Conservation (phyloP, 92 coral and sea anemone genomes). For the Actinernus sp. region DNA sequence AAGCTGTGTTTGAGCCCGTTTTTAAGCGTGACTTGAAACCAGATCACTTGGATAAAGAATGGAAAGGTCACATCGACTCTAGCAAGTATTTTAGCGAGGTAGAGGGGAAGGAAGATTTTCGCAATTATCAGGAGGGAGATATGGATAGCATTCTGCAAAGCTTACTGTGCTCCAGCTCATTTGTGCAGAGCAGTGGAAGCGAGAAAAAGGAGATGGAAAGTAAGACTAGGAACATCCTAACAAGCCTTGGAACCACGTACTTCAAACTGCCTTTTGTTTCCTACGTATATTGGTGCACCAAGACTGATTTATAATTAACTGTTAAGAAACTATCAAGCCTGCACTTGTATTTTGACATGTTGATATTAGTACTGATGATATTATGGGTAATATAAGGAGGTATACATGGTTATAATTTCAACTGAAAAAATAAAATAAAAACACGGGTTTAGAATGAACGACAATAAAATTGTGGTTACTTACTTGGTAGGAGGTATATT, state of each 20-base stretch:
- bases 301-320: no score
- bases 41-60: conserved; percentile 20
- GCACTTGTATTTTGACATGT: no score
- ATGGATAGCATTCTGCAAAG: conserved; percentile 41
- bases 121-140: conserved; percentile 32
- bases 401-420: no score
- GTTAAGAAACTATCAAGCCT: no score
- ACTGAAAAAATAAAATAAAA: no score
- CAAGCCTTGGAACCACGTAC: conserved; percentile 38
- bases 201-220: conserved; percentile 4
- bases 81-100: conserved; percentile 42
- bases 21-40: conserved; percentile 35
- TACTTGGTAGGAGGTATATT: no score
- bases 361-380: no score
- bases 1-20: conserved; percentile 53
- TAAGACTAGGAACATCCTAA: conserved; percentile 53
- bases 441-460: no score
- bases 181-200: conserved; percentile 33
- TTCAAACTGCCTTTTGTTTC: conserved; percentile 49
- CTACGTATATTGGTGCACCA: conserved; percentile 72
- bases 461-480: no score
- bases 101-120: conserved; percentile 23
- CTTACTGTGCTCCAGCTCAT: conserved; percentile 57
- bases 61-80: conserved; percentile 52
- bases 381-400: no score